Percentiles rank a stretch among this genome's conserved stretches.
phyloP scores from a whole-genome alignment of 2,113 vertebrate genomes.

The Erythrocercus mccallii region DNA sequence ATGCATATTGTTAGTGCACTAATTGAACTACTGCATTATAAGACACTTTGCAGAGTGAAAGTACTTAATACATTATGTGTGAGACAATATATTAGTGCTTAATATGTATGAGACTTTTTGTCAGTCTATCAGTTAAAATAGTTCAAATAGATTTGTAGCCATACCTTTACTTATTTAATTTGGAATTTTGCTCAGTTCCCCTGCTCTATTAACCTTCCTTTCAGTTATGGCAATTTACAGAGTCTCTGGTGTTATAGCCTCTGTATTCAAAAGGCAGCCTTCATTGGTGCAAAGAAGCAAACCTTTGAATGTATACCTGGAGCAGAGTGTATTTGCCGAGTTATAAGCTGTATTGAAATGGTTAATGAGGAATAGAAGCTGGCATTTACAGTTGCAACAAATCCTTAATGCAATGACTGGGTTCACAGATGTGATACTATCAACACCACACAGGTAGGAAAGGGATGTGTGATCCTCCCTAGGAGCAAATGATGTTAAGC shows the following conservation, averaged over 20 bases:
- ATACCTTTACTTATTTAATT: background rate
- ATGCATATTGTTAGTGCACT: background rate
- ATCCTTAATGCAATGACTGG: background rate
- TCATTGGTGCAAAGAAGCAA: background rate
- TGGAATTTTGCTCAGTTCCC: background rate
- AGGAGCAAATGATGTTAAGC: background rate
- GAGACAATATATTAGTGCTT: background rate
- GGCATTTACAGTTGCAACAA: background rate
- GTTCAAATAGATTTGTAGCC: background rate
- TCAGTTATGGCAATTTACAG: background rate
- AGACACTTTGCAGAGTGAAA: background rate
- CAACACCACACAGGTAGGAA: background rate
- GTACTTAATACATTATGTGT: background rate
- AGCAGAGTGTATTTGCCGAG: background rate
- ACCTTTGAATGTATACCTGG: accelerated
- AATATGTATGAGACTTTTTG: background rate
- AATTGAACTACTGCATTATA: background rate
- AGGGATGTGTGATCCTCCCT: background rate
- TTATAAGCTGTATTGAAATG: background rate
- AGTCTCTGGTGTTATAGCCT: background rate
- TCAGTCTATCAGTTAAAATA: background rate
- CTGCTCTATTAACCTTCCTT: background rate
- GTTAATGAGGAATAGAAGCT: background rate
- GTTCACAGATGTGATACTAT: accelerated
- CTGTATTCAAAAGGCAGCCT: background rate